Conservation (phyloP, 2,113 vertebrate genomes). For the Plecotus auritus region DNA sequence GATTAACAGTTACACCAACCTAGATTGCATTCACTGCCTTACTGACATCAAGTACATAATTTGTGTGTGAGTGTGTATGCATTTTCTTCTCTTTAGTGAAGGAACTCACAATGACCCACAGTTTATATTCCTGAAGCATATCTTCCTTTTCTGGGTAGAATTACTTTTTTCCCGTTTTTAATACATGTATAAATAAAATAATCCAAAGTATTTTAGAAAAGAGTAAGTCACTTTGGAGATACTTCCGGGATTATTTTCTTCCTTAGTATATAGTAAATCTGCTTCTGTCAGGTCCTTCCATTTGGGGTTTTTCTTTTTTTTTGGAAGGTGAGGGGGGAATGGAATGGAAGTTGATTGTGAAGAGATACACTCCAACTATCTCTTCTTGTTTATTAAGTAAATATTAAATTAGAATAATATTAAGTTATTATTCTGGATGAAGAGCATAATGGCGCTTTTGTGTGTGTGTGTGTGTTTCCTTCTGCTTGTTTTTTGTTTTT, state of each 20-base stretch:
- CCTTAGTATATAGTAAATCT: background rate
- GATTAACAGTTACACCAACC: background rate
- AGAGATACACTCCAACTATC: background rate
- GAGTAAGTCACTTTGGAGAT: background rate
- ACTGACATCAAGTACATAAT: background rate
- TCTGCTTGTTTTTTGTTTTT: background rate
- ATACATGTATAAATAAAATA: background rate
- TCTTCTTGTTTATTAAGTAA: background rate
- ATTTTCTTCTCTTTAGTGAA: background rate
- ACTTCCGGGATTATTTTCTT: background rate
- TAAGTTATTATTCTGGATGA: background rate
- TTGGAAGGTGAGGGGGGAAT: rapidly evolving
- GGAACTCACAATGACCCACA: background rate
- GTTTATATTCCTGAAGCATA: background rate
- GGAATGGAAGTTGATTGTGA: background rate
- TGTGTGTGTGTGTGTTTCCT: background rate
- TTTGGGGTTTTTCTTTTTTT: background rate
- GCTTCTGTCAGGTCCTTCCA: background rate
- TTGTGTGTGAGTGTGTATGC: background rate
- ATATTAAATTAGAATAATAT: background rate
- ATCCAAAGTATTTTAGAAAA: background rate
- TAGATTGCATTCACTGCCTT: background rate
- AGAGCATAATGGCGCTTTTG: background rate
- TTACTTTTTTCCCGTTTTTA: background rate
- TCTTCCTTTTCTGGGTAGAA: background rate